phyloP scores from a whole-genome alignment of 2,113 vertebrate species.

The Pseudorectes ferrugineus region DNA sequence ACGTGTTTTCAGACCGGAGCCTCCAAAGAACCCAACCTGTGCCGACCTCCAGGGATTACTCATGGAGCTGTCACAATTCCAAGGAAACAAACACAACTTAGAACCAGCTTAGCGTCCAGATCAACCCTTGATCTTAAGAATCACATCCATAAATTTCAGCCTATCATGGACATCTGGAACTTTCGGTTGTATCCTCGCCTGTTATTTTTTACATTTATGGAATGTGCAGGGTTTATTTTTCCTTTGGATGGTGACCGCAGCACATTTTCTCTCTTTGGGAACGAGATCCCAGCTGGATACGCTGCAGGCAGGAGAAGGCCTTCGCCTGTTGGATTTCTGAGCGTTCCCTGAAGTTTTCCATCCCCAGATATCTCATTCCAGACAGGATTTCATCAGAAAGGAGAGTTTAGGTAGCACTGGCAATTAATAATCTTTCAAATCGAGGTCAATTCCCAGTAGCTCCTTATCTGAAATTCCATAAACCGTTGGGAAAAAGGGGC shows the following conservation, averaged over 20 bases:
- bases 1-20: rapidly evolving
- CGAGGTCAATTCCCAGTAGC: not conserved
- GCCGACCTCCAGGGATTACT: not conserved
- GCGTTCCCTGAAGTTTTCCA: not conserved
- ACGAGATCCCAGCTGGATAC: not conserved
- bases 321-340: not conserved
- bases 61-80: not conserved
- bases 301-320: not conserved
- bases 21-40: not conserved
- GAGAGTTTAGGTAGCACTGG: not conserved
- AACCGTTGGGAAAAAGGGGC: not conserved
- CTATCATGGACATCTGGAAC: not conserved
- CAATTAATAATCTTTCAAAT: not conserved
- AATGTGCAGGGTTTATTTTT: not conserved
- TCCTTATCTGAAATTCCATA: not conserved
- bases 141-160: not conserved
- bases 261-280: not conserved
- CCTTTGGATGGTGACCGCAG: not conserved
- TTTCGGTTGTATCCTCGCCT: not conserved
- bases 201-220: not conserved
- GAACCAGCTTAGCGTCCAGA: not conserved
- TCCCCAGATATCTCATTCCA: not conserved
- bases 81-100: not conserved
- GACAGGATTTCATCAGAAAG: not conserved
- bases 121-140: not conserved